Evolutionary conservation across 2,113 vertebrate genomes (phyloP).

Genomic region (Jaculus jaculus): DNA sequence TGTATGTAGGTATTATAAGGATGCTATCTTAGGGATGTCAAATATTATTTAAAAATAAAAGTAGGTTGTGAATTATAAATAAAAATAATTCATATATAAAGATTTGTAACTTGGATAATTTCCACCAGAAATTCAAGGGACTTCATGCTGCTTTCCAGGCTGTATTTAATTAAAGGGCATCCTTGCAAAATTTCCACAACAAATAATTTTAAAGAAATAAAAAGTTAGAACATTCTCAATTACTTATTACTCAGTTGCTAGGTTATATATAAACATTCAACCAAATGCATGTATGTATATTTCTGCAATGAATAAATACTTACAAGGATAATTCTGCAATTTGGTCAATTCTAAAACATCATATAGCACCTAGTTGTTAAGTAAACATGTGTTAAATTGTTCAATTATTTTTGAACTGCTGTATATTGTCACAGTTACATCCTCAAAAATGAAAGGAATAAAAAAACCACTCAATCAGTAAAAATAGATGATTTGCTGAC

Average conservation of each 20-base stretch:
- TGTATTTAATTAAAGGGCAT: constrained; percentile 27
- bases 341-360: constrained; percentile 4
- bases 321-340: not conserved
- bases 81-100: constrained; percentile 42
- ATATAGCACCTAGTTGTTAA: constrained; percentile 14
- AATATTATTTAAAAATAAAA: constrained; percentile 25
- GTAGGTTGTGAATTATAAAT: constrained; percentile 25
- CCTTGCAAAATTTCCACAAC: constrained; percentile 19
- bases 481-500: constrained; percentile 38
- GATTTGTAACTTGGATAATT: constrained; percentile 27
- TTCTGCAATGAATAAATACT: constrained; percentile 36
- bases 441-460: constrained; percentile 44
- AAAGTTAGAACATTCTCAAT: not conserved
- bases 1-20: not conserved
- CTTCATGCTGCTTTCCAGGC: not conserved
- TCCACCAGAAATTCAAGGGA: constrained; percentile 41
- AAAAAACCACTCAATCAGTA: constrained; percentile 24
- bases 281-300: not conserved
- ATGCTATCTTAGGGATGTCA: constrained; percentile 18
- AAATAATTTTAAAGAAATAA: constrained; percentile 29
- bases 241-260: not conserved
- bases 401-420: constrained; percentile 36
- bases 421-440: constrained; percentile 3
- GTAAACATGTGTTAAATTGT: constrained; percentile 3
- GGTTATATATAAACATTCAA: not conserved